These are phyloP conservation scores for Pavo muticus DNA, from an alignment of 2,113 vertebrate species.

Conservation along the genomic window DNA sequence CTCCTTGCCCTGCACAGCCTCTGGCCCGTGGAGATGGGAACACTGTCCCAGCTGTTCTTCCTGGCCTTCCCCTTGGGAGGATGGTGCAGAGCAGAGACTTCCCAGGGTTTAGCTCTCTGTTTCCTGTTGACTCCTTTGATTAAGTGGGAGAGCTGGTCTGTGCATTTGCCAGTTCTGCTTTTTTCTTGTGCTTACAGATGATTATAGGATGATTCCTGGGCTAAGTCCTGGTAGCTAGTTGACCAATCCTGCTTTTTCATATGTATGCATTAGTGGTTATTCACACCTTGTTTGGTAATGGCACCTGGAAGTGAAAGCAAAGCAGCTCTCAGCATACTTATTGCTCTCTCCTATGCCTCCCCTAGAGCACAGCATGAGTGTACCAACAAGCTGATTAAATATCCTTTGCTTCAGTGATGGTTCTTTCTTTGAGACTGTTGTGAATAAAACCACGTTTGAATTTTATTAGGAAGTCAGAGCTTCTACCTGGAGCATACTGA, in stretches of 20 bases:
- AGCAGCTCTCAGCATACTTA: not conserved
- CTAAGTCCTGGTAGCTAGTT: not conserved
- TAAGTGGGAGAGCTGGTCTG: not conserved
- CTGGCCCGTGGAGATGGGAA: not conserved
- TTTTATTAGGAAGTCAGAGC: constrained; percentile 89
- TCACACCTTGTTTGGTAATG: accelerated
- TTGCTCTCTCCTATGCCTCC: accelerated
- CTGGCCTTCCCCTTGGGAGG: not conserved
- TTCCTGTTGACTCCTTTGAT: not conserved
- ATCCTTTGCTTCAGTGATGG: not conserved
- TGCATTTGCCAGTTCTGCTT: not conserved
- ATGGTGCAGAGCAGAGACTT: not conserved
- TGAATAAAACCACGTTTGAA: not conserved
- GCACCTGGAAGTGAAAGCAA: not conserved
- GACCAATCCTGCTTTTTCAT: accelerated
- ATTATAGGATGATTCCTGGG: not conserved
- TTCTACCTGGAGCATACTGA: constrained; percentile 98
- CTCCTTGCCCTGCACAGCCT: not conserved
- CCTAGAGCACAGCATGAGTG: not conserved
- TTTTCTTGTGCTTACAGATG: not conserved
- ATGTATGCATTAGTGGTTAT: not conserved
- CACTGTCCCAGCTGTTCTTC: not conserved
- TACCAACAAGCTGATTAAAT: not conserved
- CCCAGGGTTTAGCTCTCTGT: not conserved
- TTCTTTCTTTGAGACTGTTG: not conserved